A percentile compares a stretch with the other conserved stretches of the same genome.
Conservation (phyloP, 2,797 vertebrate genomes). For the Brachyrhaphis roseni region DNA sequence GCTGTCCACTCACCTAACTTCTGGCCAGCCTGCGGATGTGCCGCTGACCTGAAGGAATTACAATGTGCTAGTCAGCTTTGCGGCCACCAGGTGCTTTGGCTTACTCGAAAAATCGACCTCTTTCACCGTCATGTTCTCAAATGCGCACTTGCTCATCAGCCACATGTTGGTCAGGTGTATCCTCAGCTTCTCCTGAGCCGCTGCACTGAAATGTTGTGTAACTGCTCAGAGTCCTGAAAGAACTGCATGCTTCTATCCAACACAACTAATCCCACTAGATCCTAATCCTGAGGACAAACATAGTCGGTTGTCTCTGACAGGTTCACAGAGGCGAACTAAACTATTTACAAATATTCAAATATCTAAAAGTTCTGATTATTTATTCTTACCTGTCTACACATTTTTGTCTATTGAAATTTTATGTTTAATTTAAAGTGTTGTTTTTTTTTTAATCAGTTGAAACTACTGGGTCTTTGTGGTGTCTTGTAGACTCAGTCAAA, state of each 20-base stretch:
- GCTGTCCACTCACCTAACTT: constrained; percentile 30
- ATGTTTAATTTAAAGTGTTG: background rate
- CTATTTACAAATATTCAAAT: background rate
- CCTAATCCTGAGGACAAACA: constrained; percentile 67
- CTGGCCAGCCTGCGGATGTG: constrained; percentile 20
- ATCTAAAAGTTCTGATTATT: background rate
- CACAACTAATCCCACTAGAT: constrained; percentile 71
- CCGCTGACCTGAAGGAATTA: constrained; percentile 1
- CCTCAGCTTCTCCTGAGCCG: constrained; percentile 26
- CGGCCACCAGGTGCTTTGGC: background rate
- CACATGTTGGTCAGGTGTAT: constrained; percentile 50
- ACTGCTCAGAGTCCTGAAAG: constrained; percentile 45
- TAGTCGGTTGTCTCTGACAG: constrained; percentile 21
- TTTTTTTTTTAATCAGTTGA: background rate
- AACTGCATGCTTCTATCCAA: constrained; percentile 34
- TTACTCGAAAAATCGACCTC: background rate
- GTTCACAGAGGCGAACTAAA: background rate
- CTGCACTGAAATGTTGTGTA: constrained; percentile 55
- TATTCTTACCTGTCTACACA: background rate
- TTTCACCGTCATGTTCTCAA: constrained; percentile 19
- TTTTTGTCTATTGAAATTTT: background rate
- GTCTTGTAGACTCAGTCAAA: background rate
- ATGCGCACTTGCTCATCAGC: background rate
- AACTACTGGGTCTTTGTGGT: background rate
- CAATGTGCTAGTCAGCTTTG: background rate